Evolutionary conservation across 1,140 invertebrate genomes (phyloP).

Genomic region (Anastatus disparis): DNA sequence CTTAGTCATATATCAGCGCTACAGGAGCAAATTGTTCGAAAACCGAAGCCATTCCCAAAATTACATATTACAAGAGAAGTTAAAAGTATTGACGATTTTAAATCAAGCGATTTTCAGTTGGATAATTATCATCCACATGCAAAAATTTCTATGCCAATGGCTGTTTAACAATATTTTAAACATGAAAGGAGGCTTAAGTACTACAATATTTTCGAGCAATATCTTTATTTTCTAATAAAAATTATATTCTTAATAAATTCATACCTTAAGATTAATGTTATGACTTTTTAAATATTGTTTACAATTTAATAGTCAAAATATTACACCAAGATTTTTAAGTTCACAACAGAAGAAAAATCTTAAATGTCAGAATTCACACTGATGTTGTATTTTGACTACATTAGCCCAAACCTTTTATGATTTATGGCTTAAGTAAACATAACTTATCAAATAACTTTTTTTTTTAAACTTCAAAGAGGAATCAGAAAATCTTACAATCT

Average conservation of each 20-base stretch:
- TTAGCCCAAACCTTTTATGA: slow-evolving; percentile 1
- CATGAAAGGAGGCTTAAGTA: slow-evolving; percentile 8
- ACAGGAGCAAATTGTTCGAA: slow-evolving; percentile 83
- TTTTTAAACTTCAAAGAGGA: not conserved
- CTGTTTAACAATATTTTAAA: slow-evolving; percentile 75
- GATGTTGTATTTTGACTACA: slow-evolving; percentile 32
- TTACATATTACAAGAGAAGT: slow-evolving; percentile 80
- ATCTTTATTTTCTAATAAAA: slow-evolving; percentile 58
- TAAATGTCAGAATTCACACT: slow-evolving; percentile 8
- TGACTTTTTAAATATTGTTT: slow-evolving; percentile 41
- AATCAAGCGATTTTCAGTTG: slow-evolving; percentile 87
- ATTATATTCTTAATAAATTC: slow-evolving; percentile 56
- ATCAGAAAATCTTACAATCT: slow-evolving; percentile 15
- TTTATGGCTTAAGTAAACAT: slow-evolving; percentile 9
- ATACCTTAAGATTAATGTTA: slow-evolving; percentile 46
- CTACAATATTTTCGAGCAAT: slow-evolving; percentile 39
- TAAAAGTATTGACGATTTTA: slow-evolving; percentile 89
- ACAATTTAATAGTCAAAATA: slow-evolving; percentile 37
- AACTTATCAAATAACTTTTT: slow-evolving; percentile 24
- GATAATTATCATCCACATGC: slow-evolving; percentile 89
- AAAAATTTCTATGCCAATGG: slow-evolving; percentile 96
- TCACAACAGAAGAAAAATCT: slow-evolving; percentile 28
- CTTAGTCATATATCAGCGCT: slow-evolving; percentile 90
- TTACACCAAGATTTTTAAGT: slow-evolving; percentile 30
- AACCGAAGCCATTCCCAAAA: slow-evolving; percentile 86